Base-by-base conservation (phyloP, 2,797 vertebrate species). In the Sebastiscus tertius region DNA sequence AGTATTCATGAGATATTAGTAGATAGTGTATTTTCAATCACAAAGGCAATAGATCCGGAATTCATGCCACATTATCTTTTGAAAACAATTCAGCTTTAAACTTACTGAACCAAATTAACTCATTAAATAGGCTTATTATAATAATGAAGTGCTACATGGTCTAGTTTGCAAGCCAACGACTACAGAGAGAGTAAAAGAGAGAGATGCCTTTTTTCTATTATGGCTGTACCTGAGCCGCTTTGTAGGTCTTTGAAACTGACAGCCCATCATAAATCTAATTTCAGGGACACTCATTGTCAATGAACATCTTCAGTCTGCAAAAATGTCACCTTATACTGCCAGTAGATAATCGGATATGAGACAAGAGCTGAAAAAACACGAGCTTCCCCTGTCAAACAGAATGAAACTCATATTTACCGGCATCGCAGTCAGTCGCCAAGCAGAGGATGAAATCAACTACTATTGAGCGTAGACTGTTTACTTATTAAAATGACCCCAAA, bases 211-310 rank as follows among this genome's bases (percentile, higher is more conserved):
- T 64, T 79, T 52, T 46, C 59, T 59, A 46, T 86, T 64, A 79
- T 29, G 52, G 7, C 39, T 63, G 56, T 60, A 87, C 82, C 72
- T 61, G 74, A 79, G 68, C 86, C 74, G 54, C 61, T 80, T 72
- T 46, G 63, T 39, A 73, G 80, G 79, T 88, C 81, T 90, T 82
- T 85, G 80, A 87, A 89, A 88, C 42, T 89, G 88, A 90, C 89
- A 92, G 74, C 78, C 72, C 75, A 77, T 92, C 89, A 93, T 87
- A 91, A 90, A 93, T 92, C 88, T 93, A 83, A 92, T 94, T 92
- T 90, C 86, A 88, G 86, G 79, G 81, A 89, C 86, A 77, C 69
- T 90, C 42, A 65, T 68, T 73, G 72, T 88, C 84, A 89, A 90
- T 83, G 87, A 91, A 81, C 82, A 87, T 92, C 88, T 84, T 88